phyloP scores from a whole-genome alignment of 2,797 vertebrate genomes.

The Phalanger gymnotis region DNA sequence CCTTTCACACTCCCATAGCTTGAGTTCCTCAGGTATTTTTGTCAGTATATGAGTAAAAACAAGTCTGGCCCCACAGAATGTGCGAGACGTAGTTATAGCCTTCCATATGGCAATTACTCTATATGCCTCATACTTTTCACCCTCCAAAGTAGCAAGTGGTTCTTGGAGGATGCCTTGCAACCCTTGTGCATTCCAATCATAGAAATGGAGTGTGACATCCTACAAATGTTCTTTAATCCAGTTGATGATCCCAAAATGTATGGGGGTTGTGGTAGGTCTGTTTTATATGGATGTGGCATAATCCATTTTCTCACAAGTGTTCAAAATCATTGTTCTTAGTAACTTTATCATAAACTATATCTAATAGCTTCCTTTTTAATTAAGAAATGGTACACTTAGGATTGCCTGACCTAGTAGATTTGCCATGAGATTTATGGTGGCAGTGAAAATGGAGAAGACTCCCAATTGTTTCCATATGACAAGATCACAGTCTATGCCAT shows the following conservation, averaged over 20 bases:
- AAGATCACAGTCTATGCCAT: constrained; percentile 12
- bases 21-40: neutral
- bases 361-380: neutral
- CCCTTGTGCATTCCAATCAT: neutral
- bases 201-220: neutral
- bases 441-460: constrained; percentile 1
- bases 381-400: neutral
- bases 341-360: constrained; percentile 3
- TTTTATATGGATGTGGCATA: neutral
- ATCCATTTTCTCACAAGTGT: constrained; percentile 7
- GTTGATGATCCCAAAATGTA: constrained; percentile 19
- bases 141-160: neutral
- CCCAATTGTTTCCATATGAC: constrained; percentile 12
- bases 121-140: neutral
- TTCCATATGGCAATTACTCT: neutral
- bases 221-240: neutral
- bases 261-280: neutral
- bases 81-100: neutral
- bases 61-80: neutral
- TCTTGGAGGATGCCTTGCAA: neutral
- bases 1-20: neutral
- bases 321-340: constrained; percentile 21
- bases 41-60: neutral
- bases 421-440: constrained; percentile 31
- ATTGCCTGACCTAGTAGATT: constrained; percentile 47